These are phyloP conservation scores for Dendroctonus valens DNA, from an alignment of 1,140 invertebrate genomes.

Conservation along the genomic window DNA sequence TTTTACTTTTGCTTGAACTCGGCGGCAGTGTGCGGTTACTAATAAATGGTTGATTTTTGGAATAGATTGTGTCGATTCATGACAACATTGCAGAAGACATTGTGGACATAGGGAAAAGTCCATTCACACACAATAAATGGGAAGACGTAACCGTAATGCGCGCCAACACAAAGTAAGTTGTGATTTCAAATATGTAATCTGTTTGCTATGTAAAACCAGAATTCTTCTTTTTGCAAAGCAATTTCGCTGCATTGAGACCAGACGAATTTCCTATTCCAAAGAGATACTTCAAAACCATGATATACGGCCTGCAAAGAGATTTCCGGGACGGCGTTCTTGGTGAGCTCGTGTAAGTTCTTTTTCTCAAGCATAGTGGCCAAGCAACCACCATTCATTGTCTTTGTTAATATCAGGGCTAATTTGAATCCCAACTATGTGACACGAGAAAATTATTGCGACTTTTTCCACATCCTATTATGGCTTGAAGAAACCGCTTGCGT, in stretches of 20 bases:
- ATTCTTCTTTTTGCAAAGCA: not conserved
- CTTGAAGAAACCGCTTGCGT: conserved; percentile 39
- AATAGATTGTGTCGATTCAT: conserved; percentile 16
- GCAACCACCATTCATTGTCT: not conserved
- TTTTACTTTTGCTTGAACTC: too few relatives aligned
- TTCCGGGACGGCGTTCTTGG: conserved; percentile 10
- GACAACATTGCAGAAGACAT: conserved; percentile 6
- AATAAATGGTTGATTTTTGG: too few relatives aligned
- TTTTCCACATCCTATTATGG: conserved; percentile 44
- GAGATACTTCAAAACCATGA: conserved; percentile 1
- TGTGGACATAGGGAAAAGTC: conserved; percentile 23
- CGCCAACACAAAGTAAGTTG: conserved; percentile 13
- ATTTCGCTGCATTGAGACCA: not conserved
- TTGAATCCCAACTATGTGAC: conserved; percentile 29
- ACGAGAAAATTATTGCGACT: conserved; percentile 37
- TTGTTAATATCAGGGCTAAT: conserved; percentile 21
- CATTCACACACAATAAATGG: conserved; percentile 34
- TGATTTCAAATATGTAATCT: conserved; percentile 2
- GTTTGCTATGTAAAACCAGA: not conserved
- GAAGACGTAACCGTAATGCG: conserved; percentile 6
- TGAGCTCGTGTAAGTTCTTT: conserved; percentile 9
- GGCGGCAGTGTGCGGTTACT: too few relatives aligned
- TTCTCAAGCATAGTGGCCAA: not conserved
- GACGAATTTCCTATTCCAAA: conserved; percentile 11
- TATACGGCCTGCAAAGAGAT: conserved; percentile 11